Base-by-base conservation (phyloP, 2,797 vertebrate genomes). In the Vultur gryphus region DNA sequence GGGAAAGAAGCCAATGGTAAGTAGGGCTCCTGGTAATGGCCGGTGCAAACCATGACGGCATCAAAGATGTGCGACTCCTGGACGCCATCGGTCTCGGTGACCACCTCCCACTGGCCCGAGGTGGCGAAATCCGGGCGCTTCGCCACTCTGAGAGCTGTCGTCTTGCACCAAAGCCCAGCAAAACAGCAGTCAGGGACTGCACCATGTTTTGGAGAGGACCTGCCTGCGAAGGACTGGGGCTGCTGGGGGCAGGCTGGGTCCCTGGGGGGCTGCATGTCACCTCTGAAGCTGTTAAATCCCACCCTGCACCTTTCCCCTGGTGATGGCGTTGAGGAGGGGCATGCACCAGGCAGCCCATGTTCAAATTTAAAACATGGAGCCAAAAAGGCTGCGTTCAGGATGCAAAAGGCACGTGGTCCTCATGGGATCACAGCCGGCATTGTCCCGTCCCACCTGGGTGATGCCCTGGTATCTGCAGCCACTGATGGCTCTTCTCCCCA, bases 71-170 rank as follows among this genome's bases (percentile, higher is more conserved):
- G 98, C 7, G 79, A 98, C 61, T 99, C 95, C 92, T 57, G 93
- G 78, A 96, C 89, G 10, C 98, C 98, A 0, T 97, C 57, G 0
- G 90, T 97, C 84, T 98, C 98, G 1, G 98, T 98, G 92, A 99
- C 98, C 44, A 99, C 98, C 16, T 99, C 98, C 99, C 99, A 99
- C 92, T 99, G 99, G 33, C 99, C 99, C 0, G 99, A 99, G 57
- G 89, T 92, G 48, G 96, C 49, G 48, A 99, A 99, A 95, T 99
- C 98, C 0, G 97, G 96, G 65, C 87, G 62, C 94, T 97, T 98
- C 59, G 95, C 99, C 84, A 99, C 87, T 2, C 98, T 98, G 94
- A 98, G 73, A 52, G 98, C 99, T 57, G 95, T 98, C 13, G 99
- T 99, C 99, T 99, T 93, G 66, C 65, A 83, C 51, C n/a, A 92